Percentiles rank a stretch among this genome's conserved stretches.
These are phyloP conservation scores for Colaptes auratus DNA, from an alignment of 2,113 vertebrate genomes.

Conservation along the genomic window DNA sequence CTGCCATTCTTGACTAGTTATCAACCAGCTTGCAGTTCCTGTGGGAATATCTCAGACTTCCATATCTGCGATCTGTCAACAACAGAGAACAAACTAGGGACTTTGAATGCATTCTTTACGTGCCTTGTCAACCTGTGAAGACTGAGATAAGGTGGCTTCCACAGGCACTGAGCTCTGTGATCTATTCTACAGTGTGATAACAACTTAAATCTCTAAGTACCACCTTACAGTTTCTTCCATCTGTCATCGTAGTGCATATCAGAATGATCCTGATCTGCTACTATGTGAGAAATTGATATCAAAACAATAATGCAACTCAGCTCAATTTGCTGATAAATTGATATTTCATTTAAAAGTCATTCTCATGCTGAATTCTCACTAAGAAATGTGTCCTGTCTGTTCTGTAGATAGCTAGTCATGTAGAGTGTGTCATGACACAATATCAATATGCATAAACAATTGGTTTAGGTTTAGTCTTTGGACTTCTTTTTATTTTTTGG, in stretches of 20 bases:
- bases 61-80: slow-evolving; percentile 58
- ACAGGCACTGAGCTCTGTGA: slow-evolving; percentile 38
- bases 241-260: not conserved
- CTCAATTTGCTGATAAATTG: not conserved
- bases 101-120: slow-evolving; percentile 10
- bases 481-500: not conserved
- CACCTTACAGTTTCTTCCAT: slow-evolving; percentile 37
- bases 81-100: slow-evolving; percentile 27
- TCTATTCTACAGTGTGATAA: slow-evolving; percentile 54
- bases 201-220: slow-evolving; percentile 53
- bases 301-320: not conserved
- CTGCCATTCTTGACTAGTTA: slow-evolving; percentile 50
- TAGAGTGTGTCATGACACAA: not conserved
- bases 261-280: not conserved
- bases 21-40: slow-evolving; percentile 1
- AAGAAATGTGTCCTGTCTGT: not conserved
- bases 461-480: not conserved
- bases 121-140: slow-evolving; percentile 55
- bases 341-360: not conserved
- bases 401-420: not conserved
- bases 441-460: not conserved
- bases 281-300: not conserved
- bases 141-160: slow-evolving; percentile 63
- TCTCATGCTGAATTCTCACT: not conserved
- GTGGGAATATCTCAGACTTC: slow-evolving; percentile 41